A percentile compares a stretch with the other conserved stretches of the same genome.
These are phyloP conservation scores for Bimastos eiseni DNA, from an alignment of 2,888 invertebrate species.

Conservation along the genomic window DNA sequence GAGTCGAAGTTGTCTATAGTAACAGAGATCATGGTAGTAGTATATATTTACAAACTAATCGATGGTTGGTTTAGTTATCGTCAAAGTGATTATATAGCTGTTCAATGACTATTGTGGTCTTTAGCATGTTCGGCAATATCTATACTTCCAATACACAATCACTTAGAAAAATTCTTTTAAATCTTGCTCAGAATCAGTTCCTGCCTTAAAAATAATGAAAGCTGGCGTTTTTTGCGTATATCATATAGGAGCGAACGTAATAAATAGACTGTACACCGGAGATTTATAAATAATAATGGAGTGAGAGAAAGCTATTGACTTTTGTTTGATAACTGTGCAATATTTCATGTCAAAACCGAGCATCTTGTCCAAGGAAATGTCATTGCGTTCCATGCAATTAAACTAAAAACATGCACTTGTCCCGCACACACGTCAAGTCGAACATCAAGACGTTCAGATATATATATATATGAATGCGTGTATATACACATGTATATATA, in stretches of 20 bases:
- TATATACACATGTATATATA: not conserved
- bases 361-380: not conserved
- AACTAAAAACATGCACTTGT: conserved; percentile 13
- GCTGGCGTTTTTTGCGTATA: not conserved
- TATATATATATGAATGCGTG: not conserved
- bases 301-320: not conserved
- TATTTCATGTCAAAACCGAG: not conserved
- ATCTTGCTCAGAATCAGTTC: not conserved
- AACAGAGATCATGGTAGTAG: no score
- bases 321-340: not conserved
- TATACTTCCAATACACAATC: not conserved
- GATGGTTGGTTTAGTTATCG: no score
- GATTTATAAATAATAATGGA: not conserved
- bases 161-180: not conserved
- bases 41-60: no score
- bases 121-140: no score
- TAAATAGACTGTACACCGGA: not conserved
- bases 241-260: not conserved
- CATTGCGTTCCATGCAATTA: not conserved
- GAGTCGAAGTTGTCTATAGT: not conserved
- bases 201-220: no score
- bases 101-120: no score
- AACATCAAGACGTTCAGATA: not conserved
- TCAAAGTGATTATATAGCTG: no score
- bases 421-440: not conserved